Evolutionary conservation across 2,797 vertebrate genomes (phyloP), one percentile per base, ranked within the genome.

Genomic region (Pelodytes ibericus): DNA sequence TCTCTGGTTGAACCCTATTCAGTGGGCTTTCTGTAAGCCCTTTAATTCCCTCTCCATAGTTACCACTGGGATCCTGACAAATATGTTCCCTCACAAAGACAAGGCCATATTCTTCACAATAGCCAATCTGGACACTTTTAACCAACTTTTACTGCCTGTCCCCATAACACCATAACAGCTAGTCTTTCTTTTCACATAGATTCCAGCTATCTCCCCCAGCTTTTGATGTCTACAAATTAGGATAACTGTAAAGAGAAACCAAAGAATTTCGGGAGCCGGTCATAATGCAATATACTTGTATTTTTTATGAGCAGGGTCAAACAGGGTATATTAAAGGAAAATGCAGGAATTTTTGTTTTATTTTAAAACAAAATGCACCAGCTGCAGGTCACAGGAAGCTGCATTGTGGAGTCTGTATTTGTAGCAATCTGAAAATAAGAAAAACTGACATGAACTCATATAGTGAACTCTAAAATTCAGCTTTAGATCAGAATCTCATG

Each of bases 61-160:
- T 89, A 92, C 93, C 85, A 88, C 72, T 85, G 84, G 86, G 85
- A 85, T 89, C 88, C 87, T 81, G 87, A 90, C 87, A 94, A 93
- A 93, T 91, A 94, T 94, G 87, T 90, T 90, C 90, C 70, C 88
- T 90, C 90, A 80, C 87, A 84, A 89, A 86, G 90, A 93, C 92
- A 90, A 92, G 92, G 91, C 92, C 92, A 90, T 87, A 89, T 88
- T 91, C 91, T 91, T 84, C 79, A 85, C 85, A 87, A 75, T 79
- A 86, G 83, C 85, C 83, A 91, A 94, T 94, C 92, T 92, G 91
- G 91, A 88, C 88, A 81, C 83, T 84, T 84, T 83, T 82, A 75
- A 82, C 86, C 84, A 84, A 79, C 84, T 83, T 79, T 87, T 86
- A 78, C 74, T 60, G 78, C 78, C 71, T 82, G 81, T 53, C 67